Conservation (phyloP, 2,113 vertebrate genomes). For the Tyto alba region DNA sequence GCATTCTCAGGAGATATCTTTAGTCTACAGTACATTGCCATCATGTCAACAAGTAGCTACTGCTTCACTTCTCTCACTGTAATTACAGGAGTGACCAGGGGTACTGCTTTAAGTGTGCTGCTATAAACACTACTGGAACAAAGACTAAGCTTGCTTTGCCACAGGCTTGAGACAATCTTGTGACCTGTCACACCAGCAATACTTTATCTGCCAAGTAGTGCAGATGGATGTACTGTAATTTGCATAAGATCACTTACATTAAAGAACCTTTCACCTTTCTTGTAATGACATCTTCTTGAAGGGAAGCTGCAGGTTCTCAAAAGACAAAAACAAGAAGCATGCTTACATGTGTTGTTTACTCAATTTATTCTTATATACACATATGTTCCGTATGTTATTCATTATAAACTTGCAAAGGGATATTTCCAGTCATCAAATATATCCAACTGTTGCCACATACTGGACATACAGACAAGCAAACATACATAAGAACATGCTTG, state of each 20-base stretch:
- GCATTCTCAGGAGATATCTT: background rate
- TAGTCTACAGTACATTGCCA: background rate
- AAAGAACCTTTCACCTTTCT: background rate
- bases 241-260: rapidly evolving
- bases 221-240: background rate
- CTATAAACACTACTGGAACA: background rate
- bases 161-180: background rate
- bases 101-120: background rate
- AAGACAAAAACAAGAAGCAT: background rate
- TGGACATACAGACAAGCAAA: background rate
- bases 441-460: background rate
- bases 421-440: background rate
- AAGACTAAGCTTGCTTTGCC: background rate
- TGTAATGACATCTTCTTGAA: background rate
- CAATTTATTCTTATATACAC: background rate
- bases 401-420: background rate
- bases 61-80: background rate
- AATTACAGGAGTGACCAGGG: background rate
- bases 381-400: background rate
- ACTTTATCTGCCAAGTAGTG: background rate
- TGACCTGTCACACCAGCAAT: background rate
- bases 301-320: background rate
- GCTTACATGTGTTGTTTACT: background rate
- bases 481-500: background rate
- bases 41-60: background rate